These are phyloP conservation scores for Eubasilissa splendida DNA, from an alignment of 2,888 invertebrate genomes.

Conservation along the genomic window DNA sequence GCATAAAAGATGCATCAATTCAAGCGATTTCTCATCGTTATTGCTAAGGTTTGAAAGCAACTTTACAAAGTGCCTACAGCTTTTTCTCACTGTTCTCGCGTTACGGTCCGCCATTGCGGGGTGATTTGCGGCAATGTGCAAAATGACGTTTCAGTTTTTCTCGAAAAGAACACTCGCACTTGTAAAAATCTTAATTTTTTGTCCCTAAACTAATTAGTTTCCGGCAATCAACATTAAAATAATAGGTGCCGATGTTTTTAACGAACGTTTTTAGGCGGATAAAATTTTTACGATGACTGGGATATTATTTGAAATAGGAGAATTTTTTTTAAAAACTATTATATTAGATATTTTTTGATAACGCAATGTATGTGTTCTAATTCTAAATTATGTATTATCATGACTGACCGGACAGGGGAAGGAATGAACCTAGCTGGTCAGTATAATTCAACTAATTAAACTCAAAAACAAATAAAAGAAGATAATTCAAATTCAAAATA, in stretches of 20 bases:
- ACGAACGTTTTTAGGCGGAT: too few relatives aligned
- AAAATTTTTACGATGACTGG: too few relatives aligned
- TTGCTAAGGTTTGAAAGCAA: neutral
- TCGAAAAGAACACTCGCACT: neutral
- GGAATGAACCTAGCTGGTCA: slow-evolving; percentile 51
- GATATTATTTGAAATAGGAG: too few relatives aligned
- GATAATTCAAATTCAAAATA: too few relatives aligned
- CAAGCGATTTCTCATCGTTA: neutral
- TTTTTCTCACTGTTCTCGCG: neutral
- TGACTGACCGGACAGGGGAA: slow-evolving; percentile 52
- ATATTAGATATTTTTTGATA: too few relatives aligned
- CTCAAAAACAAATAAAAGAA: too few relatives aligned
- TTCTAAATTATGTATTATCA: slow-evolving; percentile 13
- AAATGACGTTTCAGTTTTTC: slow-evolving; percentile 15
- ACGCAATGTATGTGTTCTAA: neutral
- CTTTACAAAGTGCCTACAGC: neutral
- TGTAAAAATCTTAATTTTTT: too few relatives aligned
- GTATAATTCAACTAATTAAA: slow-evolving; percentile 39
- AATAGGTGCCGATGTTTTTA: too few relatives aligned
- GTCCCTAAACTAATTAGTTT: too few relatives aligned
- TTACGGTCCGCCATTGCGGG: neutral
- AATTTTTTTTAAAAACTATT: too few relatives aligned
- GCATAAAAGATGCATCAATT: neutral
- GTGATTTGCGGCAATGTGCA: neutral
- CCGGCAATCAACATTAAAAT: too few relatives aligned